Evolutionary conservation across 30 jellyfish, hydroid and myxozoan genomes (phyloP).

Genomic region (Pseudorhiza aurosa): DNA sequence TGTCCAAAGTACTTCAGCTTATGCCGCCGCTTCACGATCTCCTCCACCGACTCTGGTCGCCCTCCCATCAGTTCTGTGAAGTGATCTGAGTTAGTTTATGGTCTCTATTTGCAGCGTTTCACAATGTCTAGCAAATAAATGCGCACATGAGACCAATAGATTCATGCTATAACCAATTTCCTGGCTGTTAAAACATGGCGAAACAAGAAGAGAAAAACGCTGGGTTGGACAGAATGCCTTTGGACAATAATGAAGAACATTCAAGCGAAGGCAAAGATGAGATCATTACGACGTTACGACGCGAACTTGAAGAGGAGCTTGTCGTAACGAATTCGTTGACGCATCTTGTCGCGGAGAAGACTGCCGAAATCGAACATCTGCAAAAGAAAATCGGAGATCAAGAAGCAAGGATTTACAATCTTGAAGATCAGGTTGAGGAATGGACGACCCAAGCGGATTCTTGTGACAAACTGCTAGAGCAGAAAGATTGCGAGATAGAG

Average conservation of each 20-base stretch:
- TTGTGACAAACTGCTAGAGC: slow-evolving; percentile 61
- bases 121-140: too few species aligned
- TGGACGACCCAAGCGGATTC: slow-evolving; percentile 69
- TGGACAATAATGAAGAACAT: background rate
- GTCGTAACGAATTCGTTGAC: slow-evolving; percentile 55
- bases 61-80: too few species aligned
- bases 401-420: slow-evolving; percentile 43
- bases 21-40: too few species aligned
- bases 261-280: slow-evolving; percentile 34
- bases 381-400: slow-evolving; percentile 41
- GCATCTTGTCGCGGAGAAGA: slow-evolving; percentile 50
- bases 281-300: slow-evolving; percentile 1
- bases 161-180: too few species aligned
- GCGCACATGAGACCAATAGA: too few species aligned
- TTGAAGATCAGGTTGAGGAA: slow-evolving; percentile 73
- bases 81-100: too few species aligned
- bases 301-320: slow-evolving; percentile 48
- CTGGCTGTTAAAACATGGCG: too few species aligned
- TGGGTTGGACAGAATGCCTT: background rate
- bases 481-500: slow-evolving; percentile 65
- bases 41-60: too few species aligned
- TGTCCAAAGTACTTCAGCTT: too few species aligned
- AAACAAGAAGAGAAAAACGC: background rate
- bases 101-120: too few species aligned
- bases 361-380: slow-evolving; percentile 52